Evolutionary conservation across 2,888 invertebrate species (phyloP).

Genomic region (Drosophila mayaguana): DNA sequence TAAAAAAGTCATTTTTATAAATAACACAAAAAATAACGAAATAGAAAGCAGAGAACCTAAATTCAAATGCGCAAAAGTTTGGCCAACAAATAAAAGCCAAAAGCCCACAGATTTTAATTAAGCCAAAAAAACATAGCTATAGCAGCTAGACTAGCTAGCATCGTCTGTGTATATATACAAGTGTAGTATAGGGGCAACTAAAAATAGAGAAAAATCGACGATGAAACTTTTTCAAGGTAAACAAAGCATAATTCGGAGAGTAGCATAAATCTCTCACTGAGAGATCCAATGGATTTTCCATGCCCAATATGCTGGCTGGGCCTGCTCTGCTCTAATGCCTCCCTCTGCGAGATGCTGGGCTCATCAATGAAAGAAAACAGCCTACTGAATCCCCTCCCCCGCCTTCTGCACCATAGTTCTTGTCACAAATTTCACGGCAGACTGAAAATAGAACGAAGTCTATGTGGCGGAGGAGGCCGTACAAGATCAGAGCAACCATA

Average conservation of each 20-base stretch:
- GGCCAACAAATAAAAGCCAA: slow-evolving; percentile 43
- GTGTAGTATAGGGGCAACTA: slow-evolving; percentile 45
- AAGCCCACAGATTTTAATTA: slow-evolving; percentile 64
- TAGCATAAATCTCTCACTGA: slow-evolving; percentile 48
- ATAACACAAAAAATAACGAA: slow-evolving; percentile 18
- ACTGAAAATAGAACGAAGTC: slow-evolving; percentile 66
- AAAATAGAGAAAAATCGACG: slow-evolving; percentile 48
- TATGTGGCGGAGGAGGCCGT: background rate
- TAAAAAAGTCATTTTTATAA: slow-evolving; percentile 13
- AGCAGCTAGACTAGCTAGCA: slow-evolving; percentile 10
- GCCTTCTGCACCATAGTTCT: slow-evolving; percentile 6
- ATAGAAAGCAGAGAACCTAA: slow-evolving; percentile 36
- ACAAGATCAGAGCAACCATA: slow-evolving; percentile 39
- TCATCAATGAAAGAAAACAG: slow-evolving; percentile 48
- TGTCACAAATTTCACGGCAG: slow-evolving; percentile 61
- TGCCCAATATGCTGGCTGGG: slow-evolving; percentile 23
- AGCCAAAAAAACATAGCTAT: slow-evolving; percentile 58
- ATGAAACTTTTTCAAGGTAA: slow-evolving; percentile 72
- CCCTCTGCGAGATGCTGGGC: slow-evolving; percentile 20
- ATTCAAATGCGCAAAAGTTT: slow-evolving; percentile 56
- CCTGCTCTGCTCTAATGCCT: background rate
- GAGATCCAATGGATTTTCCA: slow-evolving; percentile 25
- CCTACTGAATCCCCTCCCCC: background rate
- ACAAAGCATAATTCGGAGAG: slow-evolving; percentile 69
- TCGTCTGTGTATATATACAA: slow-evolving; percentile 27